These are phyloP conservation scores for Lasiommata megera DNA, from an alignment of 2,888 invertebrate genomes.

Conservation along the genomic window DNA sequence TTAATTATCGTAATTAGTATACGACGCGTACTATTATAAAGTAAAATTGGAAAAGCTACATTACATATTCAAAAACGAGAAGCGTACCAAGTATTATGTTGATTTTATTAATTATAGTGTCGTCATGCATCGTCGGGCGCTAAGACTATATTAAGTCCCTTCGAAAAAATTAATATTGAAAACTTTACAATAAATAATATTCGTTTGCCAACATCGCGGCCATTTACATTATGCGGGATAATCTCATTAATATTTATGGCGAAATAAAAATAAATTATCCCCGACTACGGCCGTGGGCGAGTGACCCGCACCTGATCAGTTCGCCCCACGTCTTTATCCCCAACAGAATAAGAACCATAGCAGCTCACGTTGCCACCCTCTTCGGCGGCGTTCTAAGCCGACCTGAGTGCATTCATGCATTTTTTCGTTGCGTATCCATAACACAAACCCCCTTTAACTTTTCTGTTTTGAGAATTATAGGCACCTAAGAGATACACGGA, in stretches of 20 bases:
- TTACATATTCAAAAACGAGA: neutral
- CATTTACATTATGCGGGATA: conserved; percentile 54
- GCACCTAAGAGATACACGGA: conserved; percentile 25
- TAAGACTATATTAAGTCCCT: conserved; percentile 25
- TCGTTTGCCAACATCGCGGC: conserved; percentile 44
- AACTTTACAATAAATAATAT: conserved; percentile 46
- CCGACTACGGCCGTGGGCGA: conserved; percentile 39
- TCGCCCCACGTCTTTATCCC: conserved; percentile 26
- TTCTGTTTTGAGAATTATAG: conserved; percentile 37
- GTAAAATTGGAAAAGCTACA: neutral
- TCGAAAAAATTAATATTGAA: conserved; percentile 37
- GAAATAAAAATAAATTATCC: conserved; percentile 54
- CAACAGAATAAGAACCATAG: conserved; percentile 16
- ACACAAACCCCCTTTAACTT: conserved; percentile 33
- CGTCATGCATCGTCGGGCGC: conserved; percentile 26
- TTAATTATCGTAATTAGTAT: neutral
- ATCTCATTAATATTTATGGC: conserved; percentile 56
- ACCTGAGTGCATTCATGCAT: conserved; percentile 34
- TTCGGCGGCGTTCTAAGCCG: conserved; percentile 23
- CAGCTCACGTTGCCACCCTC: conserved; percentile 10
- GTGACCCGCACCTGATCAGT: conserved; percentile 36
- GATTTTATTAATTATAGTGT: conserved; percentile 11
- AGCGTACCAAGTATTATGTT: neutral
- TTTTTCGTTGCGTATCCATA: conserved; percentile 34
- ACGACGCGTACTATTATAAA: neutral